Conservation (phyloP, 1,140 invertebrate genomes). For the Doryteuthis pealeii region DNA sequence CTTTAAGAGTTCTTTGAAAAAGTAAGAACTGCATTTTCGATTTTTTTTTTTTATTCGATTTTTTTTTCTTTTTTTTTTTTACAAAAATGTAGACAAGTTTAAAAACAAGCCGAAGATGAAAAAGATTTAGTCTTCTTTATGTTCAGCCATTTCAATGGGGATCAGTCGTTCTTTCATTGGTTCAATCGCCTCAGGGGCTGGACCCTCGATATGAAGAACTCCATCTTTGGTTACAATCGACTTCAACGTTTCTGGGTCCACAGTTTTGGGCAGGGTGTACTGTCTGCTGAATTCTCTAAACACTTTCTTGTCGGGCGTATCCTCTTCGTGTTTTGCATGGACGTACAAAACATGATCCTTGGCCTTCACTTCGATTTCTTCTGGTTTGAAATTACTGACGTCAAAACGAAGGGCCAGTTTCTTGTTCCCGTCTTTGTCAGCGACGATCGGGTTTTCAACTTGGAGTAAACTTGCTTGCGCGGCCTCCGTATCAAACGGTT, state of each 20-base stretch:
- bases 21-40: too few species aligned
- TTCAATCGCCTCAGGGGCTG: constrained; percentile 42
- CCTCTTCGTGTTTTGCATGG: constrained; percentile 49
- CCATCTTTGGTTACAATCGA: constrained; percentile 54
- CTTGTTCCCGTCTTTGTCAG: constrained; percentile 47
- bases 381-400: constrained; percentile 51
- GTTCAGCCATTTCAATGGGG: constrained; percentile 47
- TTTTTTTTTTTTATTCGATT: too few species aligned
- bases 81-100: too few species aligned
- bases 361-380: constrained; percentile 53
- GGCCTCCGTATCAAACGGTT: constrained; percentile 16
- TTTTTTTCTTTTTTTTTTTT: too few species aligned
- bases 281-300: constrained; percentile 52
- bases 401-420: constrained; percentile 51
- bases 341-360: constrained; percentile 46
- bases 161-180: constrained; percentile 42
- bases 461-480: constrained; percentile 26
- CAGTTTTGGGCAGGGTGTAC: constrained; percentile 48
- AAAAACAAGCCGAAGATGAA: too few species aligned
- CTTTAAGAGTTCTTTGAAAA: too few species aligned
- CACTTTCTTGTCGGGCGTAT: constrained; percentile 41
- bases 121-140: too few species aligned
- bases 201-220: constrained; percentile 53
- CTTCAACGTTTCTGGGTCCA: constrained; percentile 50
- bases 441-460: constrained; percentile 46